Evolutionary conservation across 1,140 invertebrate genomes (phyloP).

Genomic region (Drosophila willistoni): DNA sequence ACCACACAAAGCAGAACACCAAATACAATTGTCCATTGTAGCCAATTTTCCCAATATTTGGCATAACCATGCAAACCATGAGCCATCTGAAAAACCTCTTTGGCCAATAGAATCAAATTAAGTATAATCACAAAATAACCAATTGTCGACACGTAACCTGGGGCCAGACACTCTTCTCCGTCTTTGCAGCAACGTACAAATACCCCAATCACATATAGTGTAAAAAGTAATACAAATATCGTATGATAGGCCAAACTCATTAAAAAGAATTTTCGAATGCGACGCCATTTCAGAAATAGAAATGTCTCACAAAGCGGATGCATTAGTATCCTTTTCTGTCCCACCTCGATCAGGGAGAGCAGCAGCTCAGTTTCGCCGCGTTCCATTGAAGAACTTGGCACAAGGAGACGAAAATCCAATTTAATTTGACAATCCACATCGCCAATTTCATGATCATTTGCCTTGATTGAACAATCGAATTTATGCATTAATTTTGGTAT

Average conservation of each 20-base stretch:
- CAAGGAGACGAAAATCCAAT: conserved; percentile 89
- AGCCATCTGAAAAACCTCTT: conserved; percentile 90
- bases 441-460: conserved; percentile 91
- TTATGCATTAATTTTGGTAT: conserved; percentile 88
- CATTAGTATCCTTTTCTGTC: conserved; percentile 89
- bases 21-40: conserved; percentile 90
- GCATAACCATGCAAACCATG: conserved; percentile 89
- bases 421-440: conserved; percentile 93
- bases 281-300: conserved; percentile 91
- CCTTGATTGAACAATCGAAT: conserved; percentile 90
- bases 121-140: conserved; percentile 86
- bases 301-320: conserved; percentile 93
- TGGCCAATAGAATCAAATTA: conserved; percentile 86
- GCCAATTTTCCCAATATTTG: conserved; percentile 92
- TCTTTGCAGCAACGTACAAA: conserved; percentile 83
- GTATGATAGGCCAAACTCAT: conserved; percentile 91
- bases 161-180: conserved; percentile 82
- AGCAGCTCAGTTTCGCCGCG: conserved; percentile 89
- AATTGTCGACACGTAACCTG: conserved; percentile 84
- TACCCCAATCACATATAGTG: conserved; percentile 87
- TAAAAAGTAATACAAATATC: conserved; percentile 89
- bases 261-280: conserved; percentile 92
- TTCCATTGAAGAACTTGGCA: conserved; percentile 85
- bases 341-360: conserved; percentile 90
- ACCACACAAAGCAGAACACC: conserved; percentile 87